phyloP scores from a whole-genome alignment of 37 sponge, comb jelly and placozoan genomes.

The Amphimedon queenslandica region DNA sequence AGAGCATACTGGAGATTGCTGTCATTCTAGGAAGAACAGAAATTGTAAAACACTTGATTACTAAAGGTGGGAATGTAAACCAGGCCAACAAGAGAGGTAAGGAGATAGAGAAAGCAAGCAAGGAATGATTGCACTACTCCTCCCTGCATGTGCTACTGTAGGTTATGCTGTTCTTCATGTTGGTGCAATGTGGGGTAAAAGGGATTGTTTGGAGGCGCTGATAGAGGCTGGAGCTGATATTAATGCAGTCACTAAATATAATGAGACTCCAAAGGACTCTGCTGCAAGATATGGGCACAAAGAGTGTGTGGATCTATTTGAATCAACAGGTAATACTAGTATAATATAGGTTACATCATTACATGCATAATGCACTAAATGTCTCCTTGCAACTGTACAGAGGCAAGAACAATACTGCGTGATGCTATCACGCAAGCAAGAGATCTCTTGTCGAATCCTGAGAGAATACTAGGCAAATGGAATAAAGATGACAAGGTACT shows the following conservation, averaged over 20 bases:
- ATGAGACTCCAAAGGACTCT: conserved; percentile 59
- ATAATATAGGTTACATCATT: background rate
- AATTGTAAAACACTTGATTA: conserved; percentile 16
- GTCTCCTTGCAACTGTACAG: too few species aligned
- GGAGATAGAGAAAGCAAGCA: too few species aligned
- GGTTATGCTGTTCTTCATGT: conserved; percentile 75
- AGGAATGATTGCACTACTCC: too few species aligned
- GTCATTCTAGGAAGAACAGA: conserved; percentile 46
- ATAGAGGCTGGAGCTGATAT: conserved; percentile 46
- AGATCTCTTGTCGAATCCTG: conserved; percentile 37
- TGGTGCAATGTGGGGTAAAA: conserved; percentile 69
- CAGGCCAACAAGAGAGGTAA: conserved; percentile 45
- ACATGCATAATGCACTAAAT: background rate
- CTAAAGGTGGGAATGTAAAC: conserved; percentile 44
- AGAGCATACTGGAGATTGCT: conserved; percentile 37
- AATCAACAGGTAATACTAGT: conserved; percentile 44
- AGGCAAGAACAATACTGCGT: conserved; percentile 1
- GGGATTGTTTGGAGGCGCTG: conserved; percentile 57
- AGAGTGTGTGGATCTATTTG: conserved; percentile 49
- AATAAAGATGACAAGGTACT: conserved; percentile 78
- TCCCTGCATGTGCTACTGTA: too few species aligned
- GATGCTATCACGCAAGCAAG: conserved; percentile 22
- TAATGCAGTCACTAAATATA: conserved; percentile 16
- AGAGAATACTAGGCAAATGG: conserved; percentile 78
- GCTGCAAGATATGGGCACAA: conserved; percentile 58